Evolutionary conservation across 2,797 vertebrate species (phyloP).

Genomic region (Pseudomugil tenellus): DNA sequence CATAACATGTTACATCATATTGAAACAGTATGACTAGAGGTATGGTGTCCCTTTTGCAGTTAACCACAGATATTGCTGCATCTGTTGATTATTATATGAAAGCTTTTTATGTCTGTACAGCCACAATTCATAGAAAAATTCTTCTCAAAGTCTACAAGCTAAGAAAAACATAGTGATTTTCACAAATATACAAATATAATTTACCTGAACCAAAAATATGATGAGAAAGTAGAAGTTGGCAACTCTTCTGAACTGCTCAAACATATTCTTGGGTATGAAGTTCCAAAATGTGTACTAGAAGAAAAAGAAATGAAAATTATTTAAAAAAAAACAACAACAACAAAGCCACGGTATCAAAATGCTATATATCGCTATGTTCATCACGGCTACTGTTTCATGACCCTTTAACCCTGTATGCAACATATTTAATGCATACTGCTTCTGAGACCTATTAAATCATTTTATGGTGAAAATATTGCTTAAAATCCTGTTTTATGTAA

Average conservation of each 20-base stretch:
- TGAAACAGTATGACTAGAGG: neutral
- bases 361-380: neutral
- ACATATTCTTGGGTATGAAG: conserved; percentile 97
- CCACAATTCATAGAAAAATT: neutral
- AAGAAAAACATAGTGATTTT: neutral
- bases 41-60: neutral
- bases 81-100: neutral
- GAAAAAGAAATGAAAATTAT: conserved; percentile 1
- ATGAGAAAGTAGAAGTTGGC: conserved; percentile 99
- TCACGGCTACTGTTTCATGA: no score
- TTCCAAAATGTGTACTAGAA: conserved; percentile 97
- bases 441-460: no score
- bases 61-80: neutral
- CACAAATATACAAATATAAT: neutral
- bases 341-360: neutral
- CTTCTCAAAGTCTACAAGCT: neutral
- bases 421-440: no score
- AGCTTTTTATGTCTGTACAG: neutral
- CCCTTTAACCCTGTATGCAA: no score
- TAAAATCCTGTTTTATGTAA: no score
- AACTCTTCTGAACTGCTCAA: conserved; percentile 97
- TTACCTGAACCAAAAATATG: conserved; percentile 98
- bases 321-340: no score
- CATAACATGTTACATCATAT: neutral
- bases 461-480: no score